Evolutionary conservation across 2,797 vertebrate genomes (phyloP), one percentile per base, ranked within the genome.

Genomic region (Glossophaga mutica): DNA sequence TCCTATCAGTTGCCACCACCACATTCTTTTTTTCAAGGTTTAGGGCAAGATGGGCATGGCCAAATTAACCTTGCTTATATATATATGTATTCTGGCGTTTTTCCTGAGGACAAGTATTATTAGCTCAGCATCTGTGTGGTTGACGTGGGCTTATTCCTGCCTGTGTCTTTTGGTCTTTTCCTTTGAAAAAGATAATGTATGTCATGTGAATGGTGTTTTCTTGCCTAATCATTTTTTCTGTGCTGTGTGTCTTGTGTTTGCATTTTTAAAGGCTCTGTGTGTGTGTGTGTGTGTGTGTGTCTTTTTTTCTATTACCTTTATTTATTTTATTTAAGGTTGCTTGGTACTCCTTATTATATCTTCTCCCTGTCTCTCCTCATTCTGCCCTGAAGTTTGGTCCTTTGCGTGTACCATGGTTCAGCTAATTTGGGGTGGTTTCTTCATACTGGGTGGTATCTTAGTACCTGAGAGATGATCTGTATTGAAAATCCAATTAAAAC

Each of bases 11-110:
- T 74, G 62, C 39, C 73, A 68, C 37, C 44, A 15, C 85, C 37
- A 59, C n/a, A 62, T 57, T 92, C 44, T 92, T 89, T 74, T 95
- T 90, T 89, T 57, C 46, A 74, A 87, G 59, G 26, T 59, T 84
- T 84, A 59, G 44, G 90, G 50, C 29, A 85, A 59, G 59, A 70
- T 85, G 26, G 70, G 6, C n/a, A 9, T 90, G 90, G 32, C 50
- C 62, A 55, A 5, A n/a, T 62, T 39, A 57, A 74, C 76, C 48
- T 84, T 87, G 70, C 32, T 91, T 78, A 26, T 57, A 9, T 24
- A 9, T 24, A 29, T 78, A 29, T 55, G n/a, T 70, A 50, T 94
- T 96, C 74, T 68, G 57, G n/a, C 85, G 70, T 19, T 76, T 94
- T 94, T 65, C 52, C 71, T 37, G 16, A 81, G 44, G 9, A 37